Percentiles rank a stretch among this genome's conserved stretches.
These are phyloP conservation scores for Sylvia borin DNA, from an alignment of 2,797 vertebrate species.

Conservation along the genomic window DNA sequence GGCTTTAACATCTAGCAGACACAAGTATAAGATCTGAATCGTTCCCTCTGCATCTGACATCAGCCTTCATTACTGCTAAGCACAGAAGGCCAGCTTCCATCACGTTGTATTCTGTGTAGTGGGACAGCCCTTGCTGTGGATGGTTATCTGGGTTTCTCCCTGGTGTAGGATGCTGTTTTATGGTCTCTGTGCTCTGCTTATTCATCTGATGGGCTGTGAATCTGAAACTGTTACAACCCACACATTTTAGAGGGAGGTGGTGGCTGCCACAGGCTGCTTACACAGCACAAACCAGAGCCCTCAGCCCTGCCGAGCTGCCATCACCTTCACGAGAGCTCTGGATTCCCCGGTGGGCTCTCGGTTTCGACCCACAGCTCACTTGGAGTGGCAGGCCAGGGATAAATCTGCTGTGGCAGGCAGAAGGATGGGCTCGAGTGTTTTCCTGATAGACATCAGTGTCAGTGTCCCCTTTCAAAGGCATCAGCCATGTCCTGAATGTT, in stretches of 20 bases:
- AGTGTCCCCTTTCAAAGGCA: constrained; percentile 53
- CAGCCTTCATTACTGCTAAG: neutral
- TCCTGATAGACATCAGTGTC: neutral
- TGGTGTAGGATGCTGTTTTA: rapidly evolving
- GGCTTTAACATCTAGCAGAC: neutral
- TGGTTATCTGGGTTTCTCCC: neutral
- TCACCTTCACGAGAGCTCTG: constrained; percentile 73
- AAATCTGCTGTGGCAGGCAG: constrained; percentile 22
- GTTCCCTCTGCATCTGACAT: neutral
- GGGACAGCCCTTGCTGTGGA: neutral
- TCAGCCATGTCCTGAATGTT: constrained; percentile 38
- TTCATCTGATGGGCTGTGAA: constrained; percentile 69
- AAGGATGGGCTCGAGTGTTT: neutral
- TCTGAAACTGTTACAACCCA: constrained; percentile 79
- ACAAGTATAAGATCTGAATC: neutral
- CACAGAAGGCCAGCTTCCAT: neutral
- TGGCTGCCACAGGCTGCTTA: constrained; percentile 33
- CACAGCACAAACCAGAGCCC: constrained; percentile 71
- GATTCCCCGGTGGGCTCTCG: constrained; percentile 78
- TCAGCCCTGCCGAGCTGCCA: constrained; percentile 21
- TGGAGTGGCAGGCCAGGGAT: constrained; percentile 26
- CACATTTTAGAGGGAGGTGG: constrained; percentile 65
- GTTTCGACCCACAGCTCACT: constrained; percentile 67
- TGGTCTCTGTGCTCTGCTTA: neutral
- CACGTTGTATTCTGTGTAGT: neutral